phyloP scores from a whole-genome alignment of 2,888 invertebrate genomes.

The Nysson spinosus region DNA sequence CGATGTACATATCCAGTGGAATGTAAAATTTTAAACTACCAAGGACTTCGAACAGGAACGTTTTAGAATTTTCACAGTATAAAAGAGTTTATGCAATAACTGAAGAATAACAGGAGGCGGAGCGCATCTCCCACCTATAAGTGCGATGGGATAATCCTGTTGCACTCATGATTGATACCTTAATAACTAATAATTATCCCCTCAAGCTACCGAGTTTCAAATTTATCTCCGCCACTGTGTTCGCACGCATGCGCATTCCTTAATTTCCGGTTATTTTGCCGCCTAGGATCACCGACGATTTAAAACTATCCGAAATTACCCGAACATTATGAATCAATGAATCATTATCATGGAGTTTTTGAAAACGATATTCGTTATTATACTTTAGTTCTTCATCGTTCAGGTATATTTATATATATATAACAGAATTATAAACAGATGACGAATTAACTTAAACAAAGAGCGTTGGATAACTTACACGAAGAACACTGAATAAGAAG shows the following conservation, averaged over 20 bases:
- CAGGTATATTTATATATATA: no score
- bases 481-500: slow-evolving; percentile 57
- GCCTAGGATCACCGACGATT: slow-evolving; percentile 8
- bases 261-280: slow-evolving; percentile 30
- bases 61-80: no score
- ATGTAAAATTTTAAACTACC: no score
- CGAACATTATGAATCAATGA: background rate
- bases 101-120: background rate
- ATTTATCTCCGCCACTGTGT: background rate
- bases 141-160: background rate
- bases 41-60: no score
- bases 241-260: slow-evolving; percentile 13
- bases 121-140: background rate
- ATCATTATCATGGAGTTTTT: background rate
- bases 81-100: no score
- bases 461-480: slow-evolving; percentile 60
- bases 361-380: no score
- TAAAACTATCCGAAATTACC: background rate
- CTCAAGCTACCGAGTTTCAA: slow-evolving; percentile 14
- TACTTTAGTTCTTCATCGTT: no score
- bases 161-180: background rate
- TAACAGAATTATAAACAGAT: background rate
- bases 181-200: slow-evolving; percentile 24
- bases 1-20: no score
- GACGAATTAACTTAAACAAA: background rate